Conservation (phyloP, 2,888 invertebrate species). For the Parnassius smintheus region DNA sequence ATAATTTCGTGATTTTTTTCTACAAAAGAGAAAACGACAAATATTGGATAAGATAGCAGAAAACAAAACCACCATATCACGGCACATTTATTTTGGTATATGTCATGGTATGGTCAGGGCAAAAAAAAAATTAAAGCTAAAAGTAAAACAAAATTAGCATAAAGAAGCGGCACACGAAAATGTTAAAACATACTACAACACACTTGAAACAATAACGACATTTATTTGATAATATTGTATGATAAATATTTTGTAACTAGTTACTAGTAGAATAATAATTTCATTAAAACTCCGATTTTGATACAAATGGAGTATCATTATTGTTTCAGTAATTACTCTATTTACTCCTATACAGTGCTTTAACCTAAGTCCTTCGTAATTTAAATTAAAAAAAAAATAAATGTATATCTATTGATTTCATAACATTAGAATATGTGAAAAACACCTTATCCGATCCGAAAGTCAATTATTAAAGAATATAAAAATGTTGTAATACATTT, state of each 20-base stretch:
- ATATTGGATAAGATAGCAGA: constrained; percentile 42
- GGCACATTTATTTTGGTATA: constrained; percentile 13
- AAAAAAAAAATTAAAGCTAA: constrained; percentile 41
- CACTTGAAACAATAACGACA: constrained; percentile 28
- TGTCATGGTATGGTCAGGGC: constrained; percentile 24
- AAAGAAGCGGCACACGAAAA: constrained; percentile 62
- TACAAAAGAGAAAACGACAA: constrained; percentile 67
- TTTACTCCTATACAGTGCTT: constrained; percentile 28
- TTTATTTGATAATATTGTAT: constrained; percentile 11
- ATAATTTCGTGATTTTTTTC: constrained; percentile 76
- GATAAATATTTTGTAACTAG: background rate
- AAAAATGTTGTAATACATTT: too few species aligned
- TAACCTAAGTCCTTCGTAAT: background rate
- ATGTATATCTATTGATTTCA: too few species aligned
- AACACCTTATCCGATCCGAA: too few species aligned
- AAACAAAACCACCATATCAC: constrained; percentile 53
- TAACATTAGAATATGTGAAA: too few species aligned
- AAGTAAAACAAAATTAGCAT: constrained; percentile 40
- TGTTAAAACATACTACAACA: constrained; percentile 42
- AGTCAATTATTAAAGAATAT: too few species aligned
- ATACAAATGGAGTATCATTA: constrained; percentile 11
- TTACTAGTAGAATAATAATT: background rate
- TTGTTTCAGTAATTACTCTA: constrained; percentile 25
- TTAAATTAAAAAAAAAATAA: too few species aligned
- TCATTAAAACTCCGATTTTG: too few species aligned